Conservation (phyloP, 2,888 invertebrate species). For the Allygus modestus region DNA sequence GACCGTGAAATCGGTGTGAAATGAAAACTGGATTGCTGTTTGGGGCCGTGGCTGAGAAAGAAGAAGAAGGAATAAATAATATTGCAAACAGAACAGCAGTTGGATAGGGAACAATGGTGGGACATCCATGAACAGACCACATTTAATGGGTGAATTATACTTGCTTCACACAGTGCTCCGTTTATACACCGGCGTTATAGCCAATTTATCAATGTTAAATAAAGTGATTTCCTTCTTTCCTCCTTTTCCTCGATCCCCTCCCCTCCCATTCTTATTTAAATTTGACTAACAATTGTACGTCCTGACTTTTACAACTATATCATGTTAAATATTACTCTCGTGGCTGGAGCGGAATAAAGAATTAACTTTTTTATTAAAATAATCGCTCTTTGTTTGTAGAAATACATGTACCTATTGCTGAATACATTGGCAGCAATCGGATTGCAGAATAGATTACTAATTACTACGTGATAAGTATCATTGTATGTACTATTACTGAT, state of each 20-base stretch:
- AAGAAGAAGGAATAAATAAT: slow-evolving; percentile 48
- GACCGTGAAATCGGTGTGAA: slow-evolving; percentile 49
- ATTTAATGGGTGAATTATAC: slow-evolving; percentile 62
- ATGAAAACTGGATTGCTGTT: slow-evolving; percentile 52
- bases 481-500: no score
- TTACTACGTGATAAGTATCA: no score
- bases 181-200: slow-evolving; percentile 41
- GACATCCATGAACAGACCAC: slow-evolving; percentile 57
- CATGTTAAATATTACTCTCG: background rate
- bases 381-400: no score
- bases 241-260: slow-evolving; percentile 5
- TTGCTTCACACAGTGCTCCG: slow-evolving; percentile 37
- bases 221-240: slow-evolving; percentile 41
- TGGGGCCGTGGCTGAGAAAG: slow-evolving; percentile 37
- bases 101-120: slow-evolving; percentile 47
- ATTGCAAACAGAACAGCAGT: slow-evolving; percentile 40
- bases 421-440: no score
- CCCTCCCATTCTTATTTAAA: slow-evolving; percentile 24
- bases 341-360: background rate
- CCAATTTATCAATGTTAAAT: slow-evolving; percentile 55
- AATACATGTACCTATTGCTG: no score
- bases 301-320: background rate
- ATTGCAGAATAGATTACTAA: no score
- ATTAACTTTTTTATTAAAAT: background rate
- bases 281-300: slow-evolving; percentile 9